Evolutionary conservation across 1,140 invertebrate genomes (phyloP), one percentile per base, ranked within the genome.

Genomic region (Subanguina moxae): DNA sequence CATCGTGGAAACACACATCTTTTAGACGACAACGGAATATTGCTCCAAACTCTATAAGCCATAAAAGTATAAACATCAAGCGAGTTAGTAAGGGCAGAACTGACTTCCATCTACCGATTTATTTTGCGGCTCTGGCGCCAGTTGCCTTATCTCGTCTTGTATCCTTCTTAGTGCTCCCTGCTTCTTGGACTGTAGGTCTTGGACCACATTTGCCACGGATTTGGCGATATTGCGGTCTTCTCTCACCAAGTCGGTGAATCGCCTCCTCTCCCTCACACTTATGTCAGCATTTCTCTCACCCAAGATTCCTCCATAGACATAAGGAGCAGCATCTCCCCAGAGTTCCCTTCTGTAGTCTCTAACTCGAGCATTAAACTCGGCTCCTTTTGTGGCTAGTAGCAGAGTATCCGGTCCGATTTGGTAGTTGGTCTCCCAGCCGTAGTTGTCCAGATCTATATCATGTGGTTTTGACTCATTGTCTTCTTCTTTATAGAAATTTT

Each of bases 391-490:
- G 27, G 95, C 93, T 7, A 97, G 85, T 1, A 97, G 85, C 83
- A 95, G 94, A 0, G 93, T 96, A 81, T 97, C 93, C 0, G 93
- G 93, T 0, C 93, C 93, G 84, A 91, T 90, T 85, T 94, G 92
- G 27, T 84, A 85, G 45, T 71, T 59, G 0, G 62, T 70, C 57
- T 83, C 80, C 82, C 82, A 83, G 38, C 68, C 70, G 62, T 77
- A 78, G 25, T 76, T 77, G 23, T 82, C 78, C 19, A 81, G 68
- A 57, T 80, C 78, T 23, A 77, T 77, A 57, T 71, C 78, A 13
- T 73, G 71, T 30, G 67, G 59, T 48, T 69, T 56, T 21, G 64
- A 69, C 17, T 78, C 76, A 38, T 61, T 48, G 38, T 79, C 78
- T 38, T 78, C 71, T 46, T 80, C 78, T 67, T 81, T 81, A 66